Evolutionary conservation across 2,113 vertebrate genomes (phyloP), one percentile per base, ranked within the genome.

Genomic region (Ardeotis arabs): DNA sequence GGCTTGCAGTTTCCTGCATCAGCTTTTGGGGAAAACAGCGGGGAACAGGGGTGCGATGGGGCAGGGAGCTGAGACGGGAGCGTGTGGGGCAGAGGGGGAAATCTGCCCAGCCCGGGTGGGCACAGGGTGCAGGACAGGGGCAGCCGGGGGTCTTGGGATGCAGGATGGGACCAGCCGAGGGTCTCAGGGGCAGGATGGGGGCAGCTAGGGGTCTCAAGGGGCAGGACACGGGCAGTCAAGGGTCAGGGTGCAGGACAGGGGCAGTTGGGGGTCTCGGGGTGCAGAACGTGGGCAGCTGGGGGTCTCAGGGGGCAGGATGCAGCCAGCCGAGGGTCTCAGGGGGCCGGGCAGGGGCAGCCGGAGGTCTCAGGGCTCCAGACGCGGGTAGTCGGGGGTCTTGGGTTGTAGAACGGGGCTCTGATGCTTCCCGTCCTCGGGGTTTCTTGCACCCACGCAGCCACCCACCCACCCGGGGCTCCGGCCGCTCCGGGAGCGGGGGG

Each of bases 41-140:
- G 4, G 41, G 19, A 62, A 22, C 0, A 0, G 55, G 53, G 66
- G 39, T 33, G 70, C 1, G 14, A 56, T 0, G 2, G 37, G 60
- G 24, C 59, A 41, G 47, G 52, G 50, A 56, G 41, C 49, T 37
- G 80, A 66, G 64, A 8, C 25, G 0, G 9, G 50, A 49, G 14
- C 28, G 4, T 5, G 35, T 2, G 28, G 49, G 68, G 31, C n/a
- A 56, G 35, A 63, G 25, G 7, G 63, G 21, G 35, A 44, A 20
- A 20, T 1, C 44, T 20, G 50, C 68, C 37, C 4, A 7, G 68
- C 27, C 63, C 1, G 21, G 23, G 68, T 7, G 39, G 74, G 6
- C 70, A 7, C 62, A 15, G 27, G 31, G 35, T 10, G 28, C 23
- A 19, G 47, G 10, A 33, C 20, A 10, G 2, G 10, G 31, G 39